A percentile compares a stretch with the other conserved stretches of the same genome.
Conservation (phyloP, 2,797 vertebrate genomes). For the Pseudochaenichthys georgianus region DNA sequence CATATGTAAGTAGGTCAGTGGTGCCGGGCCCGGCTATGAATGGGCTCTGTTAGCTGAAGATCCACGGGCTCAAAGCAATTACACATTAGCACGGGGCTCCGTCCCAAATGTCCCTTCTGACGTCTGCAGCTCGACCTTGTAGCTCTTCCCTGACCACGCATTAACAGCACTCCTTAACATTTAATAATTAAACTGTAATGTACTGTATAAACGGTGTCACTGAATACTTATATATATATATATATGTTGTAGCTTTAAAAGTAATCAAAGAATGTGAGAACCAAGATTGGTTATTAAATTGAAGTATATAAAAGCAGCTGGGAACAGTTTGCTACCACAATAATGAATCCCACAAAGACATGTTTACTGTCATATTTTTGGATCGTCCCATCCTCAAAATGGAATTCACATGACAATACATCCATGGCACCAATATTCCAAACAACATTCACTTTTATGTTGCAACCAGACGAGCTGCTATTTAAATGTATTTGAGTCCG, state of each 20-base stretch:
- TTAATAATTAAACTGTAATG: conserved; percentile 12
- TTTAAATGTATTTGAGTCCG: not conserved
- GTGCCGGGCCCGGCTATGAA: conserved; percentile 68
- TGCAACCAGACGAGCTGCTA: not conserved
- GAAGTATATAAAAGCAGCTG: not conserved
- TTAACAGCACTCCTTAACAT: conserved; percentile 21
- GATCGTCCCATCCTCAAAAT: conserved; percentile 11
- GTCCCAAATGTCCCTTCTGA: conserved; percentile 60
- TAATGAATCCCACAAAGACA: conserved; percentile 8
- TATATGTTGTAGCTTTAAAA: not conserved
- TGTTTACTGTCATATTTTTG: conserved; percentile 1
- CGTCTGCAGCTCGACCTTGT: conserved; percentile 37
- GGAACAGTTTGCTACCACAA: conserved; percentile 18
- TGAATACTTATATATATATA: not conserved
- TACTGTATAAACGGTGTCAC: not conserved
- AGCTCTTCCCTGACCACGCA: conserved; percentile 35
- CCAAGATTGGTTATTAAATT: not conserved
- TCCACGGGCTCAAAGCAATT: conserved; percentile 77
- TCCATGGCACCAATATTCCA: not conserved
- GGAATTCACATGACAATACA: conserved; percentile 22
- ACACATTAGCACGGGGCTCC: conserved; percentile 55
- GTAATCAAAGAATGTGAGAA: conserved; percentile 1
- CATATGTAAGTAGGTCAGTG: conserved; percentile 83
- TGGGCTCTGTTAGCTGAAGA: conserved; percentile 62
- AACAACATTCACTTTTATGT: not conserved